phyloP scores from a whole-genome alignment of 2,888 invertebrate genomes.

The Conchocele bisecta region DNA sequence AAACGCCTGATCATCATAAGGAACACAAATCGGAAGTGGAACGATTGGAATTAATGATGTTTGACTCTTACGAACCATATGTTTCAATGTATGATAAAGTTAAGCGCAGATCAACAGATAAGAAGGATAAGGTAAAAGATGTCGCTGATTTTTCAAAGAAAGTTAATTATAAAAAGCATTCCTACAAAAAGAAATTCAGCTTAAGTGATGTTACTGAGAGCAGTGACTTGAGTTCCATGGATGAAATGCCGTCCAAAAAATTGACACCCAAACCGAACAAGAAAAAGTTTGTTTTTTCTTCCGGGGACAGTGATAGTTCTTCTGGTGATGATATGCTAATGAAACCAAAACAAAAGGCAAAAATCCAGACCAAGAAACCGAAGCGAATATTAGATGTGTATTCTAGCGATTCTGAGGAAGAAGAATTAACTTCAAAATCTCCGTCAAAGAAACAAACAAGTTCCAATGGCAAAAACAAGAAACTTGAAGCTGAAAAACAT shows the following conservation, averaged over 20 bases:
- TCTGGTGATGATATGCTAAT: conserved; percentile 37
- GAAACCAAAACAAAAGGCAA: conserved; percentile 32
- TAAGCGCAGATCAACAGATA: conserved; percentile 75
- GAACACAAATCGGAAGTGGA: conserved; percentile 61
- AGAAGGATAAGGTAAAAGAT: conserved; percentile 82
- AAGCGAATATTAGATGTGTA: conserved; percentile 62
- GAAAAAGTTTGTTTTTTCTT: conserved; percentile 54
- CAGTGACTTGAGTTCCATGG: conserved; percentile 65
- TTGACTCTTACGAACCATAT: conserved; percentile 87
- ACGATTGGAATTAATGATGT: conserved; percentile 60
- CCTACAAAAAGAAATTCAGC: conserved; percentile 69
- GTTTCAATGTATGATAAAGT: conserved; percentile 98
- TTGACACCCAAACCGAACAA: conserved; percentile 30
- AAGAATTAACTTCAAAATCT: conserved; percentile 40
- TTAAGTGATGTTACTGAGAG: conserved; percentile 68
- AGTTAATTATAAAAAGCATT: conserved; percentile 66
- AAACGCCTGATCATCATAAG: conserved; percentile 24
- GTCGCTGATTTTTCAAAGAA: conserved; percentile 62
- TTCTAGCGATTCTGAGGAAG: conserved; percentile 61
- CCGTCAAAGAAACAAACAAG: conserved; percentile 53
- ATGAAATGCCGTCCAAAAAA: conserved; percentile 57
- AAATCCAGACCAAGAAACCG: conserved; percentile 52
- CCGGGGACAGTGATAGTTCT: conserved; percentile 50
- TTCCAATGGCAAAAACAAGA: conserved; percentile 53
- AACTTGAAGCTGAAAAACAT: conserved; percentile 28